Evolutionary conservation across 2,888 invertebrate genomes (phyloP), one percentile per base, ranked within the genome.

Genomic region (Portevinia maculata): DNA sequence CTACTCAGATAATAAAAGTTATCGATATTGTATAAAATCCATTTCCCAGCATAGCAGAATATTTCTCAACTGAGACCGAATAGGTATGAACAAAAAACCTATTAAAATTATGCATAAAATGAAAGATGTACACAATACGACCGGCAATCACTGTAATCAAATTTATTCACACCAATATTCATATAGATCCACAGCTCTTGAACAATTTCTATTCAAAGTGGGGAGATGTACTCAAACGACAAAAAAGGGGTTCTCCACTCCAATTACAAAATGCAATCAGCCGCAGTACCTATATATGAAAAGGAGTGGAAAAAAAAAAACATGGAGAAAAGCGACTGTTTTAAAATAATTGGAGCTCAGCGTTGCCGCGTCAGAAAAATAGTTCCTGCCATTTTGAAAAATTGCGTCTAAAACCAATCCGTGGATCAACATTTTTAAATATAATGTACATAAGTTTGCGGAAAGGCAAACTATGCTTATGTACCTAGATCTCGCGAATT

Each of bases 241-340:
- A 50, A 28, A 44, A 32, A 32, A 28, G 30, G 21, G 19, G 30
- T 41, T 67, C 41, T 50, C 62, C 53, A 64, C 59, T 71, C 48
- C 28, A 64, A 67, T 67, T 62, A 55, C 65, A 62, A 53, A 83
- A 62, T 73, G 78, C 73, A 83, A 78, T 83, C 76, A 83, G 60
- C 76, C 48, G 60, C 55, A 76, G 53, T 39, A 65, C 39, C 34
- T 50, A 19, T 11, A 41, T 8, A 59, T n/a, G 46, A 44, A 24
- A 52, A 24, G 1, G 41, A 57, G 57, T 24, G 2, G 32, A n/a
- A 24, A 34, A 64, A 39, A 64, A 21, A 21, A 30, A 34, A 64
- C 65, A 44, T 41, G 39, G 59, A 65, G 59, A 44, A 60, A 50
- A 59, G 57, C 48, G 52, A 41, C 55, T 59, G 57, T 17, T 15